Conservation (phyloP, 2,888 invertebrate species). For the Mimachlamys varia region DNA sequence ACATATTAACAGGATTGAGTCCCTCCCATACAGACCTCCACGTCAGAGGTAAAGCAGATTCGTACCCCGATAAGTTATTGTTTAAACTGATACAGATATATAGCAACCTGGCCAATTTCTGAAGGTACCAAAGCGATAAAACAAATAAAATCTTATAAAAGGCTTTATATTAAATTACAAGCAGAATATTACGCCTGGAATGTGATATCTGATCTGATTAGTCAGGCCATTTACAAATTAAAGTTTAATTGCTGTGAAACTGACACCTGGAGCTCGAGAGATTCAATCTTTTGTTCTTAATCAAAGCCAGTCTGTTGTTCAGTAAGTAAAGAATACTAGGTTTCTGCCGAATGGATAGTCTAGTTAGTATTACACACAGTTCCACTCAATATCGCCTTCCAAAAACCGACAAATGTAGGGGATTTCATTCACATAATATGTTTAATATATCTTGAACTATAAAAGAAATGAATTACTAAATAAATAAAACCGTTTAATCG, state of each 20-base stretch:
- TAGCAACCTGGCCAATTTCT: constrained; percentile 34
- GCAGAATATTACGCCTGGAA: not conserved
- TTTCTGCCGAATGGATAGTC: not conserved
- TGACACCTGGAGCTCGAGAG: constrained; percentile 21
- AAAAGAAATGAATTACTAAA: not conserved
- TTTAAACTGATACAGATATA: not conserved
- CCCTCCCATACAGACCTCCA: not conserved
- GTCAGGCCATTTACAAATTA: constrained; percentile 8
- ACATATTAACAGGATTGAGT: not conserved
- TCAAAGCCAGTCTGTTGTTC: not conserved
- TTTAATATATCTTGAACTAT: not conserved
- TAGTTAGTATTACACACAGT: not conserved
- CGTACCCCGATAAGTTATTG: not conserved
- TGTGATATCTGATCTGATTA: constrained; percentile 29
- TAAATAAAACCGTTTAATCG: not conserved
- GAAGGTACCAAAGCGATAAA: constrained; percentile 4
- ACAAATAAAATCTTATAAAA: not conserved
- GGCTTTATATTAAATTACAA: not conserved
- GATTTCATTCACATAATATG: not conserved
- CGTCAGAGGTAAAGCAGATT: not conserved
- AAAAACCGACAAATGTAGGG: too few species aligned
- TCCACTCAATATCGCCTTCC: not conserved
- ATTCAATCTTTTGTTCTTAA: not conserved
- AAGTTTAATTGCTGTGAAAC: constrained; percentile 34
- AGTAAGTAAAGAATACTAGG: not conserved